These are phyloP conservation scores for Cetonia aurata DNA, from an alignment of 2,888 invertebrate genomes.

Conservation along the genomic window DNA sequence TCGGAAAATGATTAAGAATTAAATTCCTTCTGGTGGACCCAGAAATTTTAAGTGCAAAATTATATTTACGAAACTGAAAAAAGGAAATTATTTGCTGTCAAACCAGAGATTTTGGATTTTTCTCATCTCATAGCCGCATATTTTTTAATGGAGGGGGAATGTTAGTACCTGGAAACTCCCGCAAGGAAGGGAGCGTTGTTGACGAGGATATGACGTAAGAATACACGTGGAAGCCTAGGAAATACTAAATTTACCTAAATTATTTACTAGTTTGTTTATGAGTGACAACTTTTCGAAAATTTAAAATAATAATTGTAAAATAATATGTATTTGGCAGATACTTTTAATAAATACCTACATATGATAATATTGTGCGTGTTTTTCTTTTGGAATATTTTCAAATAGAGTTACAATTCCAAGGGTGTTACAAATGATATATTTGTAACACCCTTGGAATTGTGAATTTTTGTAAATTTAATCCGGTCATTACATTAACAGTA, in stretches of 20 bases:
- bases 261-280: not conserved
- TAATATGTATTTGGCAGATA: too few relatives aligned
- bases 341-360: too few relatives aligned
- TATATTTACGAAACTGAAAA: constrained; percentile 14
- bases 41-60: not conserved
- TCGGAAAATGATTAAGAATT: not conserved
- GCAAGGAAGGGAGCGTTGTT: constrained; percentile 39
- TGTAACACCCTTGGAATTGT: too few relatives aligned
- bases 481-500: too few relatives aligned
- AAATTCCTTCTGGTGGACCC: too few relatives aligned
- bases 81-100: constrained; percentile 39
- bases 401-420: too few relatives aligned
- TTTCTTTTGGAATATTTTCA: too few relatives aligned
- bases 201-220: constrained; percentile 50
- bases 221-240: constrained; percentile 51
- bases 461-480: too few relatives aligned
- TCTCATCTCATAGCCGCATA: constrained; percentile 30
- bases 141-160: constrained; percentile 32
- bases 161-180: constrained; percentile 47
- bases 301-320: too few relatives aligned
- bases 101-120: constrained; percentile 27
- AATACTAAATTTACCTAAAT: not conserved
- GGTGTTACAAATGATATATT: too few relatives aligned
- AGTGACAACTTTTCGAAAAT: constrained; percentile 4
- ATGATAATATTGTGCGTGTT: too few relatives aligned